Base-by-base conservation (phyloP, 2,797 vertebrate genomes). In the Buphagus erythrorhynchus region DNA sequence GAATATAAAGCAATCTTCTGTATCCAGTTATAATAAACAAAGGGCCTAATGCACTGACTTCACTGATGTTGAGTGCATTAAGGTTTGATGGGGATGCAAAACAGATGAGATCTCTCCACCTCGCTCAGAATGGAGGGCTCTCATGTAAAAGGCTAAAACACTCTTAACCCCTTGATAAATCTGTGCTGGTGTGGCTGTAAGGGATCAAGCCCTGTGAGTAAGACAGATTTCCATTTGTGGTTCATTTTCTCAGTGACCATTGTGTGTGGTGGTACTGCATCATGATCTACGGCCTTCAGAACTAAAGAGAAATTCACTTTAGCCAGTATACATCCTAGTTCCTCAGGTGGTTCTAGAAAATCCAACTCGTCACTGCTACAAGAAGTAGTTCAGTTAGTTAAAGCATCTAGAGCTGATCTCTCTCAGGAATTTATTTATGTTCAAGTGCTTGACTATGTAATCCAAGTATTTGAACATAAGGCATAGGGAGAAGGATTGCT, bases 51-150 rank as follows among this genome's bases (percentile, higher is more conserved):
- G 4, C 3, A 16, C 6, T 36, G 11, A 17, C 2, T 66, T 88
- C 9, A 24, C 8, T 35, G 26, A 22, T 61, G 19, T 5, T 68
- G 35, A 49, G 15, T 16, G 5, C 22, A 36, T 25, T 33, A 48
- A 36, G 4, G 6, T 74, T 66, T 80, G 31, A 52, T 16, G 7
- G 14, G 66, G 6, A 4, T 40, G 8, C 7, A 31, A 43, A 21
- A 63, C 0, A 1, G 5, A 40, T 6, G 4, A 86, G 16, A 2
- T 54, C 10, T 63, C 71, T 52, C 52, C 18, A 17, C 0, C 1
- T 43, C 0, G 0, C 4, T 33, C 38, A 11, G 78, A 83, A 66
- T 42, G 2, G 9, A 72, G 11, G 3, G 4, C 51, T 79, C 22
- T 16, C 25, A 8, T 16, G 6, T 45, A 48, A 55, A 85, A 55